phyloP scores from a whole-genome alignment of 1,140 invertebrate genomes.

The Oscheius sp. region DNA sequence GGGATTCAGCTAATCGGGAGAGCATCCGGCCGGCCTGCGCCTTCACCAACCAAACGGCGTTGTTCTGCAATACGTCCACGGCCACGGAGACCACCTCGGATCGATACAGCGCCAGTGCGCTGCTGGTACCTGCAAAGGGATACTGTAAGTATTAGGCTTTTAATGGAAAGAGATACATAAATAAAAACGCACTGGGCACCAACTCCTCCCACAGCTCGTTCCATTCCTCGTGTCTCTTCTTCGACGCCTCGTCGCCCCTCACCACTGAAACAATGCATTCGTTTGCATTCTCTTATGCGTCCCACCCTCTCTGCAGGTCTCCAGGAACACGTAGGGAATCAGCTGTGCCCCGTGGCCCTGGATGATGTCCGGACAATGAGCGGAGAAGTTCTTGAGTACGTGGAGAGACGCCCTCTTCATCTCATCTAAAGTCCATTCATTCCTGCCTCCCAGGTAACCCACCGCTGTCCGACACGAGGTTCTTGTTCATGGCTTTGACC shows the following conservation, averaged over 20 bases:
- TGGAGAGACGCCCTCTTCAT: slow-evolving; percentile 74
- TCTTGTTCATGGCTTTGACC: not conserved
- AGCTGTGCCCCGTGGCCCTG: slow-evolving; percentile 76
- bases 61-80: slow-evolving; percentile 72
- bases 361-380: slow-evolving; percentile 77
- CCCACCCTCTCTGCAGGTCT: slow-evolving; percentile 77
- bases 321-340: slow-evolving; percentile 80
- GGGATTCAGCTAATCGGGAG: slow-evolving; percentile 67
- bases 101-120: slow-evolving; percentile 75
- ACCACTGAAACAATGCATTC: slow-evolving; percentile 30
- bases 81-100: slow-evolving; percentile 73
- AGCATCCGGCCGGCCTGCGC: slow-evolving; percentile 79
- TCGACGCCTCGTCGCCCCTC: slow-evolving; percentile 42
- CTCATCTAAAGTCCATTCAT: slow-evolving; percentile 64
- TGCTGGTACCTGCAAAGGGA: slow-evolving; percentile 70
- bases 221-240: slow-evolving; percentile 68
- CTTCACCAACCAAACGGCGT: slow-evolving; percentile 78
- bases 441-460: not conserved
- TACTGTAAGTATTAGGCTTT: not conserved
- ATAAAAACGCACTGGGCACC: slow-evolving; percentile 68
- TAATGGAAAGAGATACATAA: not conserved
- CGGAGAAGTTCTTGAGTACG: slow-evolving; percentile 77
- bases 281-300: slow-evolving; percentile 63
- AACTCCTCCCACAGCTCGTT: slow-evolving; percentile 84
- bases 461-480: slow-evolving; percentile 19